phyloP scores from a whole-genome alignment of 92 coral and sea anemone species.

The Palythoa grandis region DNA sequence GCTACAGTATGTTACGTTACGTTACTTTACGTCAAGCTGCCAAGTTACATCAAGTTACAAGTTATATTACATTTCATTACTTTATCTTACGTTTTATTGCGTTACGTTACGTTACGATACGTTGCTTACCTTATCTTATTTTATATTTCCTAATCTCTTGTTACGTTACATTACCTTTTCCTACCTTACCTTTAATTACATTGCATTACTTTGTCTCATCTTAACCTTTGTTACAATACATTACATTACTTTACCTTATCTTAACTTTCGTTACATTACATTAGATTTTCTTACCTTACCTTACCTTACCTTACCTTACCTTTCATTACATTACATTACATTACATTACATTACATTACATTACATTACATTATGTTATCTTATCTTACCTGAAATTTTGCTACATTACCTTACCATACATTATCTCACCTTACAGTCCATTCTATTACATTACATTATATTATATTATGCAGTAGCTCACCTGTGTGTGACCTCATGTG shows the following conservation, averaged over 20 bases:
- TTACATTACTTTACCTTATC: neutral
- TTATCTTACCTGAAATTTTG: no score
- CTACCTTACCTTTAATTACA: neutral
- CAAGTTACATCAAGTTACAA: no score
- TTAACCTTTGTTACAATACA: neutral
- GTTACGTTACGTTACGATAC: no score
- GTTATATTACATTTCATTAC: neutral
- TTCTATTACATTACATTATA: no score
- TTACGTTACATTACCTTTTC: neutral
- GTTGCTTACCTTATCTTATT: neutral
- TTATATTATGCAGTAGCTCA: slow-evolving; percentile 4
- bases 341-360: neutral
- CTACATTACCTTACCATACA: no score
- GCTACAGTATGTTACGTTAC: no score
- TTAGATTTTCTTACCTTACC: neutral
- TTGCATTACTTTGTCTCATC: neutral
- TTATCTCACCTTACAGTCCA: no score
- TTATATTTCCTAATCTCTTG: neutral
- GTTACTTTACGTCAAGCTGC: no score
- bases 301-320: neutral
- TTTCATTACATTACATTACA: neutral
- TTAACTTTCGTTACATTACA: neutral
- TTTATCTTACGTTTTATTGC: neutral
- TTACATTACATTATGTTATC: no score
- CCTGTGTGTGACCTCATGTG: slow-evolving; percentile 99